Conservation (phyloP, 2,888 invertebrate species). For the Xylota sylvarum region DNA sequence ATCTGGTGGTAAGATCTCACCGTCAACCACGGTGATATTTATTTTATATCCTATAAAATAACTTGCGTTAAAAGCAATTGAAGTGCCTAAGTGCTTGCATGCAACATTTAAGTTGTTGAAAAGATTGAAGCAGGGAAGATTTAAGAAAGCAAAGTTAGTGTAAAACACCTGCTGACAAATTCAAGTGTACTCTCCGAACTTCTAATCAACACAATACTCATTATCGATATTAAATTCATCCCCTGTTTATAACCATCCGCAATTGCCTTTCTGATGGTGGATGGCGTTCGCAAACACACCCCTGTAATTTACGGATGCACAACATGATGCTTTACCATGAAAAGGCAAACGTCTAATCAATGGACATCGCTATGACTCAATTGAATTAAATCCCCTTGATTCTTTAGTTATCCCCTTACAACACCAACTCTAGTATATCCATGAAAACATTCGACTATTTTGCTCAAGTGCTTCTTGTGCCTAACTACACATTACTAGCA, state of each 20-base stretch:
- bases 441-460: slow-evolving; percentile 69
- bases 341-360: slow-evolving; percentile 77
- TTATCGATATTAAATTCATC: slow-evolving; percentile 78
- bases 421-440: slow-evolving; percentile 72
- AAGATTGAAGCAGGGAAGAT: slow-evolving; percentile 40
- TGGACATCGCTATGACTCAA: slow-evolving; percentile 79
- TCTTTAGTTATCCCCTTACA: slow-evolving; percentile 62
- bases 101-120: slow-evolving; percentile 63
- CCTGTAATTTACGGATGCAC: slow-evolving; percentile 78
- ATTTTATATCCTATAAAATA: slow-evolving; percentile 40
- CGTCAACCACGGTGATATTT: slow-evolving; percentile 42
- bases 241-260: slow-evolving; percentile 72
- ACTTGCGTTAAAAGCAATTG: slow-evolving; percentile 59
- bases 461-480: slow-evolving; percentile 72
- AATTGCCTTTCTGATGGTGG: slow-evolving; percentile 65
- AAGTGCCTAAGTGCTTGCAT: slow-evolving; percentile 62
- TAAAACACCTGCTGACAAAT: slow-evolving; percentile 85
- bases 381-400: slow-evolving; percentile 80
- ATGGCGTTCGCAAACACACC: slow-evolving; percentile 63
- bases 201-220: slow-evolving; percentile 75
- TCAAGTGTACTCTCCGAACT: slow-evolving; percentile 82
- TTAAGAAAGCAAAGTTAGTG: slow-evolving; percentile 76
- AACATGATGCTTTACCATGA: slow-evolving; percentile 78
- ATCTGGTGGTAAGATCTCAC: slow-evolving; percentile 41
- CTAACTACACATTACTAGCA: slow-evolving; percentile 58